These are phyloP conservation scores for Ptychadena robeensis DNA, from an alignment of 2,797 vertebrate genomes.

Conservation along the genomic window DNA sequence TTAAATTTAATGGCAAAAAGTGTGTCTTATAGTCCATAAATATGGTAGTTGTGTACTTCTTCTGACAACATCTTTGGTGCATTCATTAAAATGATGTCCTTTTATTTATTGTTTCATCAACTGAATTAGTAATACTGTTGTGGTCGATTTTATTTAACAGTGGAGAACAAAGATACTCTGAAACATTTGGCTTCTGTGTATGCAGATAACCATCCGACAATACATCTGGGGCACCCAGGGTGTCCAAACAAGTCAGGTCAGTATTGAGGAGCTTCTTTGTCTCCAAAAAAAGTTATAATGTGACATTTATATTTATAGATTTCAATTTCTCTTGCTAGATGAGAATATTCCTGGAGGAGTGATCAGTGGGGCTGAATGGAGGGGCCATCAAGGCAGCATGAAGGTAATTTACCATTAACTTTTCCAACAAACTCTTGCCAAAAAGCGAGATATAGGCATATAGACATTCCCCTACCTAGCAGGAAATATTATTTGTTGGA, in stretches of 20 bases:
- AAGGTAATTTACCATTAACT: conserved; percentile 78
- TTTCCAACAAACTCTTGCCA: no score
- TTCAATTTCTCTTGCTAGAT: conserved; percentile 70
- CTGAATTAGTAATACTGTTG: background rate
- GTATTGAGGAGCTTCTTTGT: conserved; percentile 18
- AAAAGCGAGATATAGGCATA: background rate
- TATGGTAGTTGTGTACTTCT: no score
- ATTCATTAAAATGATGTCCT: no score
- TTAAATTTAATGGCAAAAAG: no score
- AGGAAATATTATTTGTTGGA: no score
- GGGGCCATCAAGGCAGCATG: conserved; percentile 96
- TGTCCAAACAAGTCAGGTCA: conserved; percentile 86
- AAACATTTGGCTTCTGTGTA: conserved; percentile 92
- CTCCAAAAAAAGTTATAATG: background rate
- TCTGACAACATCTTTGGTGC: no score
- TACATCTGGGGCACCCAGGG: conserved; percentile 87
- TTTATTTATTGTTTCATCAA: background rate
- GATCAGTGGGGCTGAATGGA: conserved; percentile 89
- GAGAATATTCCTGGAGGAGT: conserved; percentile 89
- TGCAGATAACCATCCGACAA: conserved; percentile 90
- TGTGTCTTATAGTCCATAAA: no score
- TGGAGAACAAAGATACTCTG: conserved; percentile 91
- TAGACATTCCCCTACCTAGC: no score
- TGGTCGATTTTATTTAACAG: conserved; percentile 69
- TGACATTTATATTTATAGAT: background rate